phyloP scores from a whole-genome alignment of 1,140 invertebrate species.

The Aphelenchoides fujianensis region DNA sequence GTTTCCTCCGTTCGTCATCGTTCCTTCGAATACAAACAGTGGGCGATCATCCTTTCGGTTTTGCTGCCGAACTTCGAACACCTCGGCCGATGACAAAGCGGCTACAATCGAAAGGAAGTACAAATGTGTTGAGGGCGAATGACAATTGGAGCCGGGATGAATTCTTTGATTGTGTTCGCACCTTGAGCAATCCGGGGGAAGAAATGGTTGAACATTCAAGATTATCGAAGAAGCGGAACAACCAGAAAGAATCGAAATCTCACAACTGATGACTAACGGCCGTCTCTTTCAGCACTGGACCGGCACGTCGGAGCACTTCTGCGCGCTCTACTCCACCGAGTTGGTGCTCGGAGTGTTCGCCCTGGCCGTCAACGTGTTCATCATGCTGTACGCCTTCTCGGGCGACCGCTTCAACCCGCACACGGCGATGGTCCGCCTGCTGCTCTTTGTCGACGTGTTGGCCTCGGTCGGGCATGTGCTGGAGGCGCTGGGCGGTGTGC shows the following conservation, averaged over 20 bases:
- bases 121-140: too few species aligned
- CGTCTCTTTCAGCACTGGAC: constrained; percentile 16
- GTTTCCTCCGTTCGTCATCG: too few species aligned
- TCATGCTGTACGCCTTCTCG: constrained; percentile 29
- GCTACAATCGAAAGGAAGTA: too few species aligned
- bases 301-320: neutral
- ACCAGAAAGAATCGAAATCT: neutral
- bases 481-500: constrained; percentile 23
- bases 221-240: neutral
- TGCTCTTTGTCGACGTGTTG: constrained; percentile 29
- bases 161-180: too few species aligned
- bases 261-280: too few species aligned
- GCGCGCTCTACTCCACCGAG: constrained; percentile 27
- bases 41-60: too few species aligned
- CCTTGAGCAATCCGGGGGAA: too few species aligned
- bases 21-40: too few species aligned
- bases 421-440: constrained; percentile 30
- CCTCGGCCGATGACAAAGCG: too few species aligned
- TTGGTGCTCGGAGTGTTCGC: constrained; percentile 13
- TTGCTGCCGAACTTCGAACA: too few species aligned
- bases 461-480: constrained; percentile 24
- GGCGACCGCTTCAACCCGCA: constrained; percentile 30
- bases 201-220: too few species aligned
- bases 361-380: constrained; percentile 28
- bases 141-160: too few species aligned